phyloP scores from a whole-genome alignment of 2,797 vertebrate species.

The Myiothlypis coronata region DNA sequence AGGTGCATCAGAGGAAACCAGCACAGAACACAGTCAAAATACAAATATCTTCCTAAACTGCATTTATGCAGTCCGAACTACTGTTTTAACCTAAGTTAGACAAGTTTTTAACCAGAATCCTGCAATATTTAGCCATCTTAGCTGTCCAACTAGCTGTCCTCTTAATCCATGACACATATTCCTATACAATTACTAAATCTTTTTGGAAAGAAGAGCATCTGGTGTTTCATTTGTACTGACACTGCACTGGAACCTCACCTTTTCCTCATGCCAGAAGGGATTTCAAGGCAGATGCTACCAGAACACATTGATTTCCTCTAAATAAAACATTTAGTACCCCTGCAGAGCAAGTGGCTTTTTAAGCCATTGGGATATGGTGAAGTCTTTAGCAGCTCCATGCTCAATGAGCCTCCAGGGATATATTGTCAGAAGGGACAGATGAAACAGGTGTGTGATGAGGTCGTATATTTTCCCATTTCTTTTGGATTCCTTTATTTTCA shows the following conservation, averaged over 20 bases:
- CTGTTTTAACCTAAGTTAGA: background rate
- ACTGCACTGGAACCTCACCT: background rate
- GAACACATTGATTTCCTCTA: background rate
- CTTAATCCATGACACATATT: background rate
- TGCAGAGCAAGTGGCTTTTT: background rate
- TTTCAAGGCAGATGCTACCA: conserved; percentile 9
- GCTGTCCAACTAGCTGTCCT: background rate
- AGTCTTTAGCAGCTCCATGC: background rate
- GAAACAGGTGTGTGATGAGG: conserved; percentile 43
- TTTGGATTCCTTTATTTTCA: background rate
- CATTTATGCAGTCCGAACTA: background rate
- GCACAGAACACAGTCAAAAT: background rate
- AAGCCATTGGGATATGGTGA: background rate
- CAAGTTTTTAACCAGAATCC: background rate
- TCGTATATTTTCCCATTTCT: background rate
- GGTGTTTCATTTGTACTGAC: background rate
- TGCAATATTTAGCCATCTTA: background rate
- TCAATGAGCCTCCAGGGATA: background rate
- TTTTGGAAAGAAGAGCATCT: background rate
- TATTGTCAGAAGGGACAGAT: background rate
- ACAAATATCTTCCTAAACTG: background rate
- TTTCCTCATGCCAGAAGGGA: background rate
- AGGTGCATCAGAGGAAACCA: background rate
- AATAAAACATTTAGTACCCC: background rate
- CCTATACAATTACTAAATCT: background rate